A percentile compares a stretch with the other conserved stretches of the same genome.
phyloP scores from a whole-genome alignment of 2,113 vertebrate species.

The Erpornis zantholeuca region DNA sequence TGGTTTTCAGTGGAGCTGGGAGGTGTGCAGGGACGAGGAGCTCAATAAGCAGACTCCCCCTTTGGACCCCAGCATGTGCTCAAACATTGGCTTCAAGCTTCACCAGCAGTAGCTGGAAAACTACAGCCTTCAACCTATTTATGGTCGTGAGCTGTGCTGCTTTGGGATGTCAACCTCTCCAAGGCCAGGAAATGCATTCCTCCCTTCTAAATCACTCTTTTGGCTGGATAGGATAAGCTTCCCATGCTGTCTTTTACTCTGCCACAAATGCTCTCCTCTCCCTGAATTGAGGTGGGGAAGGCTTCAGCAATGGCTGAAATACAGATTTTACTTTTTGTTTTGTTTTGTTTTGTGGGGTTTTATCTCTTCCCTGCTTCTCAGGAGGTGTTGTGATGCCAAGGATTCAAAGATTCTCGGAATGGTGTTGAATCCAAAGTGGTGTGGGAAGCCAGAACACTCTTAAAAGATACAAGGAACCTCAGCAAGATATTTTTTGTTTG shows the following conservation, averaged over 20 bases:
- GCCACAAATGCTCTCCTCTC: not conserved
- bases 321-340: not conserved
- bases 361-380: not conserved
- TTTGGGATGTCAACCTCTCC: not conserved
- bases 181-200: not conserved
- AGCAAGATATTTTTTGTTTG: not conserved
- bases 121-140: not conserved
- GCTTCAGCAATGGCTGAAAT: not conserved
- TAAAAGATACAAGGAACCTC: not conserved
- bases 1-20: not conserved
- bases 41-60: not conserved
- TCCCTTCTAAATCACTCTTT: not conserved
- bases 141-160: not conserved
- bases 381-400: not conserved
- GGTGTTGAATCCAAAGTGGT: not conserved
- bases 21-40: too few relatives aligned
- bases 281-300: not conserved
- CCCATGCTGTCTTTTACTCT: not conserved
- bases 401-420: not conserved
- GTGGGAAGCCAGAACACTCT: not conserved
- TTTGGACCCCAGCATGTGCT: not conserved
- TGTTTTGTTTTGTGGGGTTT: rapidly evolving
- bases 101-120: not conserved
- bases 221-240: not conserved
- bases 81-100: not conserved